These are phyloP conservation scores for Catostylus mosaicus DNA, from an alignment of 30 jellyfish, hydroid and myxozoan genomes.

Conservation along the genomic window DNA sequence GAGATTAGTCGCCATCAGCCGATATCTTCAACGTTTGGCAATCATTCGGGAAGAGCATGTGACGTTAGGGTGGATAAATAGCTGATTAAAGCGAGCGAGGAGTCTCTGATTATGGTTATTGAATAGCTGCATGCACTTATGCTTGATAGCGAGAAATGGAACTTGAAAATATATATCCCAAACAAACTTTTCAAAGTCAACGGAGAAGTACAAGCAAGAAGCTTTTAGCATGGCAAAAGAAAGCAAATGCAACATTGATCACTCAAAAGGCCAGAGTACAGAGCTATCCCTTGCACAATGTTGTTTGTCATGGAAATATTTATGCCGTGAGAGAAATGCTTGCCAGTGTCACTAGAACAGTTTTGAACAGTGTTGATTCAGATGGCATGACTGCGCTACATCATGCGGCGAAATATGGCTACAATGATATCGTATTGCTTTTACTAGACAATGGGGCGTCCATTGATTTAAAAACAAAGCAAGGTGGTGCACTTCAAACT, in stretches of 20 bases:
- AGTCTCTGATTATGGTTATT: too few relatives aligned
- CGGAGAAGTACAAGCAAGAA: background rate
- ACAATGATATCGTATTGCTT: background rate
- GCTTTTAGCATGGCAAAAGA: background rate
- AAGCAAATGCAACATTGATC: background rate
- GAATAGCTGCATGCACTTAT: background rate
- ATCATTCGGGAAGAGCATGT: too few relatives aligned
- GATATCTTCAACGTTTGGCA: too few relatives aligned
- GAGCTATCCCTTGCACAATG: background rate
- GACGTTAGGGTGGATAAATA: too few relatives aligned
- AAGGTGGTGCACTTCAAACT: background rate
- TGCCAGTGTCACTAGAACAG: background rate
- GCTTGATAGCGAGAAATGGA: background rate
- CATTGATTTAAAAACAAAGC: background rate
- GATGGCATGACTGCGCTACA: constrained; percentile 26
- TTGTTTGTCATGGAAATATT: background rate
- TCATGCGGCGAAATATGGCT: constrained; percentile 18
- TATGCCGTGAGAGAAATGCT: background rate
- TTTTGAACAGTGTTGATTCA: background rate
- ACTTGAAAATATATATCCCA: background rate
- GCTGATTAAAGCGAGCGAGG: too few relatives aligned
- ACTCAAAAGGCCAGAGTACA: background rate
- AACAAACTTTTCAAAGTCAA: background rate
- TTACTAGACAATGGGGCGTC: constrained; percentile 8
- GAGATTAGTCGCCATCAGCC: too few relatives aligned